phyloP scores from a whole-genome alignment of 2,113 vertebrate genomes.

The Oncorhynchus mykiss region DNA sequence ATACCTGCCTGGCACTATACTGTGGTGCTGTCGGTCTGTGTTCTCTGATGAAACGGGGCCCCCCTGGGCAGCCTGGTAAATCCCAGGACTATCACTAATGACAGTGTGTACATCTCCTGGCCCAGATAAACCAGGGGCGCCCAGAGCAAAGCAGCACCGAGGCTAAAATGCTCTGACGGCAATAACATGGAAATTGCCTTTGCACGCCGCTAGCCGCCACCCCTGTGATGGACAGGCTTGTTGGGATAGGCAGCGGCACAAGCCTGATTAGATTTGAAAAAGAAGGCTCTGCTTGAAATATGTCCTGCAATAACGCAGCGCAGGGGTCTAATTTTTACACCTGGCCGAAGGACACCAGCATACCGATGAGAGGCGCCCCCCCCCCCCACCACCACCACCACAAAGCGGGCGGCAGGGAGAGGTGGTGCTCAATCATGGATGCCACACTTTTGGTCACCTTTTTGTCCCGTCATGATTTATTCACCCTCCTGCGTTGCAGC shows the following conservation, averaged over 20 bases:
- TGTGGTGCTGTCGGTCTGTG: too few species aligned
- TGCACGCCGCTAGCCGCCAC: background rate
- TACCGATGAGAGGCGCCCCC: background rate
- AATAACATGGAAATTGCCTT: slow-evolving; percentile 5
- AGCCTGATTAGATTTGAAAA: background rate
- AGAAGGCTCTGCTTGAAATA: background rate
- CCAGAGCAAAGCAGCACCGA: background rate
- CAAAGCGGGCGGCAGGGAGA: background rate
- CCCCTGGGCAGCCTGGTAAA: background rate
- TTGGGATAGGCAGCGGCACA: background rate
- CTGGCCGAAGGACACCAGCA: background rate
- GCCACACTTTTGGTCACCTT: background rate
- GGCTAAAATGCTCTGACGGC: background rate
- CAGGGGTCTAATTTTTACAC: background rate
- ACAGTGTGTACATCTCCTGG: background rate
- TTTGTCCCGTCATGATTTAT: background rate
- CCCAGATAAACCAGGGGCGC: background rate
- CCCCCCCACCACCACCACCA: too few species aligned
- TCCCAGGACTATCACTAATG: background rate
- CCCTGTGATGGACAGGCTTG: background rate
- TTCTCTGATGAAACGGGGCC: background rate
- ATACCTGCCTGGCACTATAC: background rate
- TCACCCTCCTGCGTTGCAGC: background rate
- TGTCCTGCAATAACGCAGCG: slow-evolving; percentile 1
- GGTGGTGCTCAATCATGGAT: background rate